Evolutionary conservation across 2,113 vertebrate species (phyloP).

Genomic region (Lampris incognitus): DNA sequence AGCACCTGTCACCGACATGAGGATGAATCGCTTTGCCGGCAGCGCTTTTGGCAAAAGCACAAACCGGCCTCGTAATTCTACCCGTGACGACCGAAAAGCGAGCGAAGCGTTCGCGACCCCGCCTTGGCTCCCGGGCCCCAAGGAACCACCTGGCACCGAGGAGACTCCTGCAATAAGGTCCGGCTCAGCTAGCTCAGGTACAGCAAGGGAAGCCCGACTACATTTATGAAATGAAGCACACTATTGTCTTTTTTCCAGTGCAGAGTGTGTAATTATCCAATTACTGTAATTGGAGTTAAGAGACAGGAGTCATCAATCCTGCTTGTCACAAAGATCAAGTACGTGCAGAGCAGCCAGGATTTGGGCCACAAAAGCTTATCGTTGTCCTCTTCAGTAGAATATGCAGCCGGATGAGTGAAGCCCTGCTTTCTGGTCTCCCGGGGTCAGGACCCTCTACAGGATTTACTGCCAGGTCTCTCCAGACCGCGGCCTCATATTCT

Average conservation of each 20-base stretch:
- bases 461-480: neutral
- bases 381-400: too few relatives aligned
- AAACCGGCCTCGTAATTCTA: slow-evolving; percentile 55
- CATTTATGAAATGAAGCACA: neutral
- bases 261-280: slow-evolving; percentile 6
- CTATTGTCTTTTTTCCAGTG: neutral
- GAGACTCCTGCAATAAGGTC: neutral
- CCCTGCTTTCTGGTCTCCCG: neutral
- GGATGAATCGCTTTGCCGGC: slow-evolving; percentile 18
- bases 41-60: slow-evolving; percentile 24
- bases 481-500: neutral
- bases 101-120: slow-evolving; percentile 21
- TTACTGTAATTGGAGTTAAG: neutral
- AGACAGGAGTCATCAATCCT: slow-evolving; percentile 9
- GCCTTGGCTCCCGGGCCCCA: slow-evolving; percentile 18
- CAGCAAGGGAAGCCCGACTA: neutral
- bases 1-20: slow-evolving; percentile 7
- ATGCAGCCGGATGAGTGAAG: neutral
- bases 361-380: too few relatives aligned
- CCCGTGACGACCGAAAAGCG: slow-evolving; percentile 13
- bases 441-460: neutral
- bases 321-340: neutral
- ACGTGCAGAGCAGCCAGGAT: neutral
- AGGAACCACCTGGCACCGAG: slow-evolving; percentile 20
- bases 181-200: neutral